Base-by-base conservation (phyloP, 2,797 vertebrate genomes). In the Bovichtus variegatus region DNA sequence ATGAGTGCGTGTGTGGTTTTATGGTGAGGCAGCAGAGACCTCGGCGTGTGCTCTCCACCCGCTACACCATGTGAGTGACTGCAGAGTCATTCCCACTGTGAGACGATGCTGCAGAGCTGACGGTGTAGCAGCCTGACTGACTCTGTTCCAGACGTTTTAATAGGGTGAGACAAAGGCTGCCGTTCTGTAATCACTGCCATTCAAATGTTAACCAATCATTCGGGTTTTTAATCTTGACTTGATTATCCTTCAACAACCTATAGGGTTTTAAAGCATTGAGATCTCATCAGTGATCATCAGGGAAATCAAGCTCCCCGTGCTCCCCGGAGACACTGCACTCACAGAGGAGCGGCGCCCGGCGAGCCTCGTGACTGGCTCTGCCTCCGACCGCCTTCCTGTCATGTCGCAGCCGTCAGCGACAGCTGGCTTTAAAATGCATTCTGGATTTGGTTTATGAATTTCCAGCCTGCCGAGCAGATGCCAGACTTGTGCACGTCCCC, bases 351-450 rank as follows among this genome's bases (percentile, higher is more conserved):
- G 57, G 79, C 87, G 53, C 53, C 13, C 27, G 10, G 8, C 6
- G 7, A 57, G 60, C 72, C 66, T 61, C 6, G 49, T 80, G 82
- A 80, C 81, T 68, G 85, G 21, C 77, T 77, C 87, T 71, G 71
- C 50, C 74, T 81, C 60, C 46, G 25, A 62, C 73, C 31, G 71
- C 70, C 63, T 71, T 69, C 51, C 84, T 86, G 85, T 82, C 81
- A 82, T 63, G 85, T 67, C 13, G 50, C 85, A 84, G 84, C 85
- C 80, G 74, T 89, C 82, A 63, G 78, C 2, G 12, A 83, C 91
- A 91, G 87, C 90, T 89, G 91, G 89, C 85, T 90, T 87, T 89
- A 86, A 87, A 86, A 89, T 67, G 82, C 80, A 60, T 82, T 82
- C 84, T 82, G 83, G 87, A 82, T 88, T 74, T 85, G 73, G 81